Evolutionary conservation across 2,888 invertebrate genomes (phyloP), one percentile per base, ranked within the genome.

Genomic region (Polymixis lichenea): DNA sequence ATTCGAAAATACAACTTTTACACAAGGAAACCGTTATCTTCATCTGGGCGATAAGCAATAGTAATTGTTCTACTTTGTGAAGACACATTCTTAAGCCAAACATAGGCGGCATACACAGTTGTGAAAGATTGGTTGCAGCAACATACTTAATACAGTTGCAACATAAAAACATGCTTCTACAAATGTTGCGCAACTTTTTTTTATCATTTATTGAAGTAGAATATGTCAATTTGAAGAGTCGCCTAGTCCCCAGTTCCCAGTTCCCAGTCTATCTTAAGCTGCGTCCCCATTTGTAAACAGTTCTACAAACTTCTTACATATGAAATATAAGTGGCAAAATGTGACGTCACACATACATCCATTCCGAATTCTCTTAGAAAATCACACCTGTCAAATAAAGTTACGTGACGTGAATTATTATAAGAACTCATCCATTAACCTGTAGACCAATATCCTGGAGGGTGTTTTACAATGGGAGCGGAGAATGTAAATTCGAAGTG

Each of bases 1-100:
- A n/a, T 51, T 66, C 65, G n/a, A 38, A 55, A 68, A 66, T 28
- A 58, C 15, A 67, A 38, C 19, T 25, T 32, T 51, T 46, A 49
- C 32, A 49, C 13, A 1, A 38, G 8, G 61, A 62, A 28, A 28
- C 58, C 19, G 17, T 19, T 11, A 28, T 32, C 28, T 28, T 19
- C 28, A 11, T 60, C 28, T 60, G 11, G 19, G 11, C 28, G 19
- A 11, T 19, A 6, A 11, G 6, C 28, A 60, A 9, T 55, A 6
- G n/a, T 56, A 25, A 55, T 55, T 55, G 13, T 55, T 55, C 5
- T 55, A 55, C 13, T n/a, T n/a, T 11, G 49, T 49, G n/a, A 11
- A 5, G n/a, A n/a, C n/a, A 13, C 56, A 25, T 25, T 56, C 15
- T 56, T 25, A 56, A 25, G 13, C 13, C 15, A 15, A 15, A 2